A percentile compares a stretch with the other conserved stretches of the same genome.
Conservation (phyloP, 1,140 invertebrate genomes). For the Whitmania pigra region DNA sequence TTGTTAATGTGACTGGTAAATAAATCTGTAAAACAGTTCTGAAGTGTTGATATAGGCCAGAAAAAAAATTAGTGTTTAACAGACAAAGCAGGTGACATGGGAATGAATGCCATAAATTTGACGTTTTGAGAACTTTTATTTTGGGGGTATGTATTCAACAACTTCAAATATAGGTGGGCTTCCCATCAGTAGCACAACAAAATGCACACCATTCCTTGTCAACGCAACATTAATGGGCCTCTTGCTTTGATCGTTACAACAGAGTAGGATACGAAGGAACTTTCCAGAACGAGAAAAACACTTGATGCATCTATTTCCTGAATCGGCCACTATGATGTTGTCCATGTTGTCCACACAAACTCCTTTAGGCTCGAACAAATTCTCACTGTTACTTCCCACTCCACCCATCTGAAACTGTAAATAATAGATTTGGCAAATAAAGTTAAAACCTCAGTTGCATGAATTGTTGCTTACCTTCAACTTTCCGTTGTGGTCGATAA, state of each 20-base stretch:
- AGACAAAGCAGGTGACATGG: no score
- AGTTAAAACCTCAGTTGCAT: not conserved
- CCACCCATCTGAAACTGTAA: not conserved
- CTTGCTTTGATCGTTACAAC: not conserved
- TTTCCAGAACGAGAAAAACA: conserved; percentile 7
- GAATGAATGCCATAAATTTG: no score
- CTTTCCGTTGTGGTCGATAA: conserved; percentile 13
- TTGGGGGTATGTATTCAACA: conserved; percentile 5
- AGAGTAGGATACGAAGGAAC: not conserved
- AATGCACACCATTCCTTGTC: not conserved
- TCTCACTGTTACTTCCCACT: not conserved
- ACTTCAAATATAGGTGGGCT: not conserved
- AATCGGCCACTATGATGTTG: conserved; percentile 19
- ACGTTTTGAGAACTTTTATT: no score
- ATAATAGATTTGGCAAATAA: not conserved
- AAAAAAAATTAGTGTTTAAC: no score
- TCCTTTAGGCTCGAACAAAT: conserved; percentile 6
- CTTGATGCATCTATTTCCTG: conserved; percentile 13
- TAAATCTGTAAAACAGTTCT: no score
- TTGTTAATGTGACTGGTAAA: no score
- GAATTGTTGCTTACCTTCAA: conserved; percentile 6
- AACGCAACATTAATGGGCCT: conserved; percentile 3
- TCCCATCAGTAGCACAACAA: not conserved
- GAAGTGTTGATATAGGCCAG: no score
- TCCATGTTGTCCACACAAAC: conserved; percentile 2